Base-by-base conservation (phyloP, 2,797 vertebrate genomes). In the Syndactyla subalaris region DNA sequence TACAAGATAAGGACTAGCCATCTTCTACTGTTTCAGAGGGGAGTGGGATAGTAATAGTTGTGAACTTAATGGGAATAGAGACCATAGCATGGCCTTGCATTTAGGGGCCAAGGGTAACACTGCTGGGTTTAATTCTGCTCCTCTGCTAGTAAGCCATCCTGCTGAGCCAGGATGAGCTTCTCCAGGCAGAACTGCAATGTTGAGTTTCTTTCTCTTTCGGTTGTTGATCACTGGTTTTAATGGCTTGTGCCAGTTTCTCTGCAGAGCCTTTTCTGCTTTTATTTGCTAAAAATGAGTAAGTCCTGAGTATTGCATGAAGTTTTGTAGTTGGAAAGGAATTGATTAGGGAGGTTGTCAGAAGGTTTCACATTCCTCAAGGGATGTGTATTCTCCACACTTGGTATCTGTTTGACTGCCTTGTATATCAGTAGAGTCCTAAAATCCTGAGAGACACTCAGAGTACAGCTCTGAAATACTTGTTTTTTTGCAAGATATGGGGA, bases 141-240 rank as follows among this genome's bases (percentile, higher is more conserved):
- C 24, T 92, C 12, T 24, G 14, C 7, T 67, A 29, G 34, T 2
- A 2, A 68, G 22, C 30, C 26, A 15, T 39, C 22, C 23, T 66
- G 17, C 34, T 12, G 4, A 74, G 15, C 54, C 13, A 38, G 43
- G 18, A 79, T 48, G 48, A 76, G 26, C 46, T 85, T 68, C 36
- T 85, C 43, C 32, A 45, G 29, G 26, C 62, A 88, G 51, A 24
- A 32, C 20, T 13, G 7, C 0, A 2, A 1, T 0, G 0, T 1
- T 54, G 29, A 32, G 12, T 65, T 75, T 68, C 23, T 63, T 79
- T 85, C 26, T 62, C 46, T 16, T 67, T 24, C 48, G 71, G 34
- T 65, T 3, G 0, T 14, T 34, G 21, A 11, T 93, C 59, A 17
- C 20, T 79, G 51, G 2, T 65, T 83, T 92, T 79, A 61, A 41